Evolutionary conservation across 1,140 invertebrate species (phyloP).

Genomic region (Zophobas morio): DNA sequence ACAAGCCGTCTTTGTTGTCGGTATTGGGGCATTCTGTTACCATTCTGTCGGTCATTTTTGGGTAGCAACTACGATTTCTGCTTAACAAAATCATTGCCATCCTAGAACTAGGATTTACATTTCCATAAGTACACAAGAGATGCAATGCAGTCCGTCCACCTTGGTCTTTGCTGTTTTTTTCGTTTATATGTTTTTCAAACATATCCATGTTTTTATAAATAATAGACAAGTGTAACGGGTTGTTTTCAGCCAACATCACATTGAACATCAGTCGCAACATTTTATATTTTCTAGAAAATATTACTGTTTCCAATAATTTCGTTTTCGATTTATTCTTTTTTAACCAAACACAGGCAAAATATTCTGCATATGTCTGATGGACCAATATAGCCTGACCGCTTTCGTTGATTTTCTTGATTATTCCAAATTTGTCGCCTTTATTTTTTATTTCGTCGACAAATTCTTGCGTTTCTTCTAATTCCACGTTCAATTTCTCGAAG

Average conservation of each 20-base stretch:
- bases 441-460: not conserved
- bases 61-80: too few relatives aligned
- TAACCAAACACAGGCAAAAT: not conserved
- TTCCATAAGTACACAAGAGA: not conserved
- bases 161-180: not conserved
- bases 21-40: too few relatives aligned
- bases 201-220: not conserved
- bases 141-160: not conserved
- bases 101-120: too few relatives aligned
- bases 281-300: not conserved
- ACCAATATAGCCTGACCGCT: not conserved
- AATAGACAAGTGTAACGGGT: not conserved
- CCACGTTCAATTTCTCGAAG: not conserved
- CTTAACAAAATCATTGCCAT: too few relatives aligned
- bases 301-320: too few relatives aligned
- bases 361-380: not conserved
- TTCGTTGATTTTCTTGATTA: not conserved
- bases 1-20: too few relatives aligned
- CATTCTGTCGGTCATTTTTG: too few relatives aligned
- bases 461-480: not conserved
- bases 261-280: not conserved
- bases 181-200: not conserved
- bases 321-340: not conserved
- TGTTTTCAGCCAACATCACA: not conserved
- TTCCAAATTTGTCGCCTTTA: not conserved